Base-by-base conservation (phyloP, 2,888 invertebrate genomes). In the Coremacera marginata region DNA sequence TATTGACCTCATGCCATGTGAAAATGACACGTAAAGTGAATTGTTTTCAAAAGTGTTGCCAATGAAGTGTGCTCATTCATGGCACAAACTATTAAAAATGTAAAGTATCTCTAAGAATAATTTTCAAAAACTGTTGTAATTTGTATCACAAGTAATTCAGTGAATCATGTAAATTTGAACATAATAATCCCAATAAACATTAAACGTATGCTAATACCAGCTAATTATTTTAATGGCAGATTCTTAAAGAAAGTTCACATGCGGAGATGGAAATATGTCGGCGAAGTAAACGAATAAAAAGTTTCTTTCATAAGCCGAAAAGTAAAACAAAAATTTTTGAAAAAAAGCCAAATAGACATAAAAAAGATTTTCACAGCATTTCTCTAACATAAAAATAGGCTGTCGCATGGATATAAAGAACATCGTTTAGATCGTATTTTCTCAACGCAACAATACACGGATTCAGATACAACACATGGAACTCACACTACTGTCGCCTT, bases 371-470 rank as follows among this genome's bases (percentile, higher is more conserved):
- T 67, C 60, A 25, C 31, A 52, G 51, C 31, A 52, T 34, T 72
- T 73, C 67, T 77, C 68, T 49, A 55, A 73, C 27, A 70, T 67
- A 81, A 80, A 81, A 80, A 82, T 82, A 82, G 79, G 76, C 77
- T 82, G 81, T 81, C 81, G 80, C 80, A 80, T 81, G 78, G 70
- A 75, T 73, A 79, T 77, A 81, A 80, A 80, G 71, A 76, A 78
- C 76, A 78, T 80, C 80, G 77, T 78, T 79, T 57, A 79, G 78
- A 76, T 76, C 57, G 62, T 22, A 44, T n/a, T n/a, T 68, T 68
- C 51, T 51, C 22, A 51, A 19, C 14, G 57, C 57, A 57, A n/a
- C n/a, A 37, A 5, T 4, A 5, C 44, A n/a, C 68, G 68, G 37
- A 22, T 16, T 27, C 52, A 9, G 70, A 16, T 25, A 31, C 16